phyloP scores from a whole-genome alignment of 2,113 vertebrate species.

The Ranitomeya imitator region DNA sequence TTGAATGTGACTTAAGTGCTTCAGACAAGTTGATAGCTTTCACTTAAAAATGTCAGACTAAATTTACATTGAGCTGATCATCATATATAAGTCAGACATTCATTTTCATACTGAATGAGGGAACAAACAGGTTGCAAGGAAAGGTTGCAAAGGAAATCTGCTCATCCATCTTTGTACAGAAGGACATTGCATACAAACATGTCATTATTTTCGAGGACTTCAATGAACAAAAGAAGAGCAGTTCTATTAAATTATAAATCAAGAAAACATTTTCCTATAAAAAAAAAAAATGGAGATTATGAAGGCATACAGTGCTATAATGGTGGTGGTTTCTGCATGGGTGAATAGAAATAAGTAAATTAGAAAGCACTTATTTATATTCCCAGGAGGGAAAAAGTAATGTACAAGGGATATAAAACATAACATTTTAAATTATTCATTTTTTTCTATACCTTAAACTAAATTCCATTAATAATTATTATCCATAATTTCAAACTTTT shows the following conservation, averaged over 20 bases:
- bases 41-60: conserved; percentile 25
- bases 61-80: conserved; percentile 13
- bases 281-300: neutral
- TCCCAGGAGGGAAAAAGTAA: neutral
- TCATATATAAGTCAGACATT: conserved; percentile 13
- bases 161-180: neutral
- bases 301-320: neutral
- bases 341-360: neutral
- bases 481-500: too few relatives aligned
- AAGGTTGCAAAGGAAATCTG: neutral
- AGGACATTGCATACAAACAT: neutral
- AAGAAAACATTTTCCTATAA: neutral
- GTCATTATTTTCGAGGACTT: neutral
- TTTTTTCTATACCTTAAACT: too few relatives aligned
- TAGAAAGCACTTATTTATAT: neutral
- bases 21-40: conserved; percentile 18
- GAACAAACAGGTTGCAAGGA: neutral
- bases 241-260: neutral
- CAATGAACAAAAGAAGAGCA: neutral
- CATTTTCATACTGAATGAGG: conserved; percentile 23
- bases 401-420: too few relatives aligned
- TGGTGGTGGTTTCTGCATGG: neutral
- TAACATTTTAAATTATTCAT: neutral
- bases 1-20: conserved; percentile 31
- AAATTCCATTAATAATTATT: too few relatives aligned